Evolutionary conservation across 2,113 vertebrate genomes (phyloP).

Genomic region (Amblyornis subalaris): DNA sequence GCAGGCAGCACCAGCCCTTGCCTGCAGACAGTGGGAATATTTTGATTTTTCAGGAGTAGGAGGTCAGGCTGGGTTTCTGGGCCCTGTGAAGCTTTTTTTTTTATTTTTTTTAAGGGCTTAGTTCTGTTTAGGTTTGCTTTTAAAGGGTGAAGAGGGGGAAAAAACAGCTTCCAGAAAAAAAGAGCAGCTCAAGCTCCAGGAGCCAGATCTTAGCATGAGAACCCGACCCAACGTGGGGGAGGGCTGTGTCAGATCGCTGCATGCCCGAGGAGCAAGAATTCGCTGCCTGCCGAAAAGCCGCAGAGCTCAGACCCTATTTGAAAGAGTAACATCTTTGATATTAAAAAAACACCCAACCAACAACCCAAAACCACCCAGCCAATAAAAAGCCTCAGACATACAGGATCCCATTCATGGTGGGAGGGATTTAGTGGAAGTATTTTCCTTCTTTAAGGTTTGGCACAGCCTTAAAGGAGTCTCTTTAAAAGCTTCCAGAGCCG

Average conservation of each 20-base stretch:
- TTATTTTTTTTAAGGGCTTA: background rate
- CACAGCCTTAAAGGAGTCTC: constrained; percentile 55
- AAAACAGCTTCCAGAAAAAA: constrained; percentile 40
- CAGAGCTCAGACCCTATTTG: constrained; percentile 28
- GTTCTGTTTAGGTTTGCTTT: constrained; percentile 16
- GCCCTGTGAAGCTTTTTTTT: background rate
- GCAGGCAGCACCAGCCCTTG: background rate
- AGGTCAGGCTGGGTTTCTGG: background rate
- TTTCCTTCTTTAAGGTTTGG: constrained; percentile 68
- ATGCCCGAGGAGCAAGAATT: constrained; percentile 6
- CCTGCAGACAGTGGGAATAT: background rate
- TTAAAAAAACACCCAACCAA: constrained; percentile 38
- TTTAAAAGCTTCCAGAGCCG: constrained; percentile 67
- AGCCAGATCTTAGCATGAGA: constrained; percentile 27
- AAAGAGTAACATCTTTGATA: constrained; percentile 63
- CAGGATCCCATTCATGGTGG: constrained; percentile 59
- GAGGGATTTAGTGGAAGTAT: constrained; percentile 56
- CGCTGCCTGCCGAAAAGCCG: constrained; percentile 38
- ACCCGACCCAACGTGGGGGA: background rate
- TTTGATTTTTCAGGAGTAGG: background rate
- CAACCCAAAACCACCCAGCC: constrained; percentile 38
- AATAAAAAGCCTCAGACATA: constrained; percentile 69
- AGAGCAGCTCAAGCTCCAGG: constrained; percentile 19
- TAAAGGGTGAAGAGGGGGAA: constrained; percentile 27
- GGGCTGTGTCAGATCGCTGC: constrained; percentile 26